A percentile compares a stretch with the other conserved stretches of the same genome.
These are phyloP conservation scores for Mustela nigripes DNA, from an alignment of 2,113 vertebrate genomes.

Conservation along the genomic window DNA sequence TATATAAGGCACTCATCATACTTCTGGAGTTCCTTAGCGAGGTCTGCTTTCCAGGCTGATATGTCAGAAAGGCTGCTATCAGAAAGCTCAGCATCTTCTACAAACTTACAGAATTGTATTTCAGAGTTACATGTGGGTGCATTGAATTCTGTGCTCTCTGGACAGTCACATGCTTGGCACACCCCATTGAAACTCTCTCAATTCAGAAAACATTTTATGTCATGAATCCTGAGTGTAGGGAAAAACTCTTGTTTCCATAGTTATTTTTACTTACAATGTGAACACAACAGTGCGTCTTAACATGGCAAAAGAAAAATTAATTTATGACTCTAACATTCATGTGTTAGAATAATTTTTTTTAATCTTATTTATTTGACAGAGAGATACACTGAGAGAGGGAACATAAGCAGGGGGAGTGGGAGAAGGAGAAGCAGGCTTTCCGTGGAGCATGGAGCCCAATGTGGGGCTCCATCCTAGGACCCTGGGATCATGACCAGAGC, in stretches of 20 bases:
- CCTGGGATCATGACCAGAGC: no score
- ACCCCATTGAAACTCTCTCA: not conserved
- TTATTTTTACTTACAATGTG: slow-evolving; percentile 42
- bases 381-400: no score
- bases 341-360: not conserved
- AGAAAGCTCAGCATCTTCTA: not conserved
- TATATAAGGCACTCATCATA: not conserved
- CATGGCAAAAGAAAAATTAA: not conserved
- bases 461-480: no score
- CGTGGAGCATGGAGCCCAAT: no score
- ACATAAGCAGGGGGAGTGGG: no score
- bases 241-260: not conserved
- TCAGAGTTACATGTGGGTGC: not conserved
- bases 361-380: no score
- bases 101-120: not conserved
- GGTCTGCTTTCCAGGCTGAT: not conserved
- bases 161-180: slow-evolving; percentile 7
- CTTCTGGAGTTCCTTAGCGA: not conserved
- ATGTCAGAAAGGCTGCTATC: not conserved
- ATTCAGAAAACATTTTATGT: slow-evolving; percentile 19
- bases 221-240: not conserved
- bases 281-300: not conserved
- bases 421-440: no score
- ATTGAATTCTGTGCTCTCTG: not conserved
- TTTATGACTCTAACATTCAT: not conserved